Conservation (phyloP, 2,888 invertebrate species). For the Chamaedrilus cognettii region DNA sequence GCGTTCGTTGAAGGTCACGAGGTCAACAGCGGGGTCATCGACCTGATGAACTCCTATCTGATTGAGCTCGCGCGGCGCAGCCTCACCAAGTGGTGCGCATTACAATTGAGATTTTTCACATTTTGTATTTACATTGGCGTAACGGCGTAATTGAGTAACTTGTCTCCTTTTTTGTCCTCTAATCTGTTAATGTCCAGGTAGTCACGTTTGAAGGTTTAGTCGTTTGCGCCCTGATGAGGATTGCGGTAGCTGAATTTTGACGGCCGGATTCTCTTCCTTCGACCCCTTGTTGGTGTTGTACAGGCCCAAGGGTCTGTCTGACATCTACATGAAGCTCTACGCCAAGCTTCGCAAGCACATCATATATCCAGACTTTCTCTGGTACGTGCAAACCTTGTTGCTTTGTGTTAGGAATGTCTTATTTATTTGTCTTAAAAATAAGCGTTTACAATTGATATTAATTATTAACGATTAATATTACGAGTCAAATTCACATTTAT, state of each 20-base stretch:
- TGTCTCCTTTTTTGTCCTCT: too few relatives aligned
- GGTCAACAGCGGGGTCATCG: slow-evolving; percentile 50
- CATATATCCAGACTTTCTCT: slow-evolving; percentile 50
- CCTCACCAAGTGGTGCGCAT: not conserved
- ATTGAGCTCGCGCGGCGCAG: slow-evolving; percentile 19
- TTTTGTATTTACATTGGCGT: too few relatives aligned
- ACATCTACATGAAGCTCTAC: slow-evolving; percentile 50
- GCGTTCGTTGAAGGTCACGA: slow-evolving; percentile 29
- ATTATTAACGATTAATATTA: not conserved
- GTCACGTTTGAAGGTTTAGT: too few relatives aligned
- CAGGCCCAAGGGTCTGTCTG: slow-evolving; percentile 51
- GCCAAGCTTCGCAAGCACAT: slow-evolving; percentile 62
- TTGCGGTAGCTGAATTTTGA: too few relatives aligned
- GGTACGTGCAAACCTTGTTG: slow-evolving; percentile 42
- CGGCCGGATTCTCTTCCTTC: too few relatives aligned
- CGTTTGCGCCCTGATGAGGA: too few relatives aligned
- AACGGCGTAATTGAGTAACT: too few relatives aligned
- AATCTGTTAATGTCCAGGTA: too few relatives aligned
- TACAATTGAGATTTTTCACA: too few relatives aligned
- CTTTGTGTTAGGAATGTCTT: not conserved
- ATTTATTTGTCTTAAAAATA: not conserved
- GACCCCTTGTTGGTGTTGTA: too few relatives aligned
- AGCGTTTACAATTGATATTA: not conserved
- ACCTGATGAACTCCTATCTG: slow-evolving; percentile 46
- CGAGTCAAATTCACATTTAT: not conserved